Evolutionary conservation across 2,113 vertebrate genomes (phyloP).

Genomic region (Poeciliopsis turrubarensis): DNA sequence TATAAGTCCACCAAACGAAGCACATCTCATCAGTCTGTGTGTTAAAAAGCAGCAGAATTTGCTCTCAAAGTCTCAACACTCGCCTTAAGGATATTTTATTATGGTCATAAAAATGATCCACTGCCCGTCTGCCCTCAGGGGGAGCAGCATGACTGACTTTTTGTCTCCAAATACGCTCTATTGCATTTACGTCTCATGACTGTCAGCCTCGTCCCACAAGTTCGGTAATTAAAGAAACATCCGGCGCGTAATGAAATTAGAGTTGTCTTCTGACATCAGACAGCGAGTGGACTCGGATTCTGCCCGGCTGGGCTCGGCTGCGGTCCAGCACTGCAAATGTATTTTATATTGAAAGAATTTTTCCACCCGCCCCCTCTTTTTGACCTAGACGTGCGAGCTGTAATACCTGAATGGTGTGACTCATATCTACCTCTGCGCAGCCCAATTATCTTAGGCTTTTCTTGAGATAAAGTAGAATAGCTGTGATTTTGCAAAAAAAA

Average conservation of each 20-base stretch:
- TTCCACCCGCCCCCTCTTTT: too few species aligned
- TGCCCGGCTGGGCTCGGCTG: not conserved
- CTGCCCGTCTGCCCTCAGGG: too few species aligned
- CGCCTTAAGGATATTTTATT: not conserved
- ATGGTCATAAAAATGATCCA: not conserved
- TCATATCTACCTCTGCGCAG: not conserved
- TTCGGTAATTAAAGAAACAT: slow-evolving; percentile 14
- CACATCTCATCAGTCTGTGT: not conserved
- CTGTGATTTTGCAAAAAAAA: not conserved
- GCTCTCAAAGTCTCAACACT: too few species aligned
- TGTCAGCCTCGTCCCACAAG: slow-evolving; percentile 12
- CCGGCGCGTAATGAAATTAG: slow-evolving; percentile 23
- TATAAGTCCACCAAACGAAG: not conserved
- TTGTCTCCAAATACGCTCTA: slow-evolving; percentile 17
- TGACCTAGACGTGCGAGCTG: too few species aligned
- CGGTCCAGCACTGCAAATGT: not conserved
- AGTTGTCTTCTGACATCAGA: not conserved
- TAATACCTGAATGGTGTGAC: too few species aligned
- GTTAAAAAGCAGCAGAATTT: not conserved
- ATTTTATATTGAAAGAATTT: not conserved
- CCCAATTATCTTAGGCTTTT: not conserved
- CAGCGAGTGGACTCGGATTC: not conserved
- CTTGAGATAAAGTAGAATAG: not conserved
- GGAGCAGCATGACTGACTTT: slow-evolving; percentile 19
- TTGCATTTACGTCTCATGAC: slow-evolving; percentile 38